A percentile compares a stretch with the other conserved stretches of the same genome.
Evolutionary conservation across 2,888 invertebrate species (phyloP).

Genomic region (Gandaritis pyraliata): DNA sequence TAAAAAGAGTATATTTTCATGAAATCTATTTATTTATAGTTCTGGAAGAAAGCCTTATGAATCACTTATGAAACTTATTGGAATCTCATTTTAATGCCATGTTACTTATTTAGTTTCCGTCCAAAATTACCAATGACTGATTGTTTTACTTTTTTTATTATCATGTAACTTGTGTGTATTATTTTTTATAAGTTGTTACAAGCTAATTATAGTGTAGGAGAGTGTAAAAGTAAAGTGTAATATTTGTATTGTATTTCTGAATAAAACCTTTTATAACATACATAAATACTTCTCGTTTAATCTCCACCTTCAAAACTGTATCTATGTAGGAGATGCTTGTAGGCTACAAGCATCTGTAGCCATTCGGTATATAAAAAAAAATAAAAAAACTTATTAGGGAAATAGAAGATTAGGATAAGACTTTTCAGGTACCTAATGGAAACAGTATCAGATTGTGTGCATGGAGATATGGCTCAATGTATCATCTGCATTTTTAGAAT

Average conservation of each 20-base stretch:
- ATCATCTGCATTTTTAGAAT: no score
- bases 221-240: constrained; percentile 55
- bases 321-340: no score
- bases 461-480: no score
- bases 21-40: constrained; percentile 13
- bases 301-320: not conserved
- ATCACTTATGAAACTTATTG: constrained; percentile 36
- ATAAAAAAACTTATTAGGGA: no score
- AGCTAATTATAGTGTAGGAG: constrained; percentile 58
- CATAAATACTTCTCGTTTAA: not conserved
- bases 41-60: constrained; percentile 17
- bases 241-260: constrained; percentile 71
- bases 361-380: no score
- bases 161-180: constrained; percentile 57
- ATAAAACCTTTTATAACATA: constrained; percentile 56
- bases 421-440: no score
- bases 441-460: no score
- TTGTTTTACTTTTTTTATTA: constrained; percentile 62
- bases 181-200: constrained; percentile 67
- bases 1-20: constrained; percentile 15
- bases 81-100: constrained; percentile 65
- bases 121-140: constrained; percentile 81
- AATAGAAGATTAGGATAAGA: no score
- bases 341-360: no score
- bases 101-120: constrained; percentile 83